phyloP scores from a whole-genome alignment of 53 echinoderm and acorn worm genomes.

The Apostichopus leukothele region DNA sequence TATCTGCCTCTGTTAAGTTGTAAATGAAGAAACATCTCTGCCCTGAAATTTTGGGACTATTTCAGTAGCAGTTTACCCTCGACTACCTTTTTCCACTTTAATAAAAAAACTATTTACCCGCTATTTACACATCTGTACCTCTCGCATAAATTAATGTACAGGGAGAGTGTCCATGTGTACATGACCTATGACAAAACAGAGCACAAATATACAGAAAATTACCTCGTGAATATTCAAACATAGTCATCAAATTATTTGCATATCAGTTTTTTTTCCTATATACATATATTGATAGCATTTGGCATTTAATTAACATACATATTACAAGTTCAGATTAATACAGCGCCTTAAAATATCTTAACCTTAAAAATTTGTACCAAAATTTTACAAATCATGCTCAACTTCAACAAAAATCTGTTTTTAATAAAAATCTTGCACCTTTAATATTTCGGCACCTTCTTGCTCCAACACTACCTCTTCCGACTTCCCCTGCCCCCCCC shows the following conservation, averaged over 20 bases:
- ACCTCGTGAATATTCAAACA: not conserved
- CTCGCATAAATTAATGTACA: not conserved
- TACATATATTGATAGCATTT: constrained; percentile 44
- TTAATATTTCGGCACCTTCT: not conserved
- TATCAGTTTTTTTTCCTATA: constrained; percentile 35
- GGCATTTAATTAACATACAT: constrained; percentile 3
- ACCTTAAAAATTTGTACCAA: not conserved
- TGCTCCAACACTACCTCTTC: not conserved
- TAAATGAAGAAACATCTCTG: too few relatives aligned
- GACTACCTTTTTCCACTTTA: too few relatives aligned
- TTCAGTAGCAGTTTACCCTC: too few relatives aligned
- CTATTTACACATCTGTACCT: too few relatives aligned
- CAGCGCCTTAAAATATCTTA: not conserved
- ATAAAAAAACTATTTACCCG: too few relatives aligned
- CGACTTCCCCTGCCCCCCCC: not conserved
- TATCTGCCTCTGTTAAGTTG: too few relatives aligned
- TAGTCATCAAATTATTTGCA: constrained; percentile 25
- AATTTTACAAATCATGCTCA: not conserved
- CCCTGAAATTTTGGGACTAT: too few relatives aligned
- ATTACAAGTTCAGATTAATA: not conserved
- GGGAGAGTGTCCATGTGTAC: too few relatives aligned
- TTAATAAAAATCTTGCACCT: not conserved
- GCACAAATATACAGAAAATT: constrained; percentile 43
- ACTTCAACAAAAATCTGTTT: too few relatives aligned
- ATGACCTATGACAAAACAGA: not conserved